A percentile compares a stretch with the other conserved stretches of the same genome.
Conservation (phyloP, 2,888 invertebrate genomes). For the Andrena bicolor region DNA sequence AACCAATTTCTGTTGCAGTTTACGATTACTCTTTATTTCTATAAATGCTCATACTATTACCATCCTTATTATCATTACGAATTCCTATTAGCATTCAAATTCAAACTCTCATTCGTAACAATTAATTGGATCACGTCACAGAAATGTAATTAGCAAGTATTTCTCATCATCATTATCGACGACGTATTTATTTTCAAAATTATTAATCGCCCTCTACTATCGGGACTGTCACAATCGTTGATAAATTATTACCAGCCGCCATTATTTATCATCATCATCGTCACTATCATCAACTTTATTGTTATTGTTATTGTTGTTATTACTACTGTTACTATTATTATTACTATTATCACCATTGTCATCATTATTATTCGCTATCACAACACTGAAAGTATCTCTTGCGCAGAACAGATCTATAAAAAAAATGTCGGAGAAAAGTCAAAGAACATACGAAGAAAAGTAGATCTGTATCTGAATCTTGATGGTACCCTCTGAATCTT, state of each 20-base stretch:
- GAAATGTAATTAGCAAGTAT: conserved; percentile 28
- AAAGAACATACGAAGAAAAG: neutral
- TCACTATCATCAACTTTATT: conserved; percentile 33
- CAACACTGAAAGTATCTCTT: conserved; percentile 13
- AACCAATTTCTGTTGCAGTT: conserved; percentile 74
- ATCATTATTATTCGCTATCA: conserved; percentile 28
- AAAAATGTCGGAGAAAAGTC: conserved; percentile 16
- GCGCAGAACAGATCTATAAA: neutral
- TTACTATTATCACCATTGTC: conserved; percentile 48
- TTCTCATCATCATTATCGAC: conserved; percentile 22
- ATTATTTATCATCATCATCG: conserved; percentile 29
- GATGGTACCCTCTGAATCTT: conserved; percentile 42
- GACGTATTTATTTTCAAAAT: conserved; percentile 37
- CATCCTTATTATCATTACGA: conserved; percentile 56
- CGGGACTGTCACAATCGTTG: conserved; percentile 33
- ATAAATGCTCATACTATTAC: conserved; percentile 63
- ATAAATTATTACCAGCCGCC: conserved; percentile 42
- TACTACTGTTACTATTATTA: conserved; percentile 60
- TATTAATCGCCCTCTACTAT: conserved; percentile 30
- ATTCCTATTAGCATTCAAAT: conserved; percentile 49
- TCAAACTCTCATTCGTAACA: conserved; percentile 23
- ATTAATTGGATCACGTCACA: neutral
- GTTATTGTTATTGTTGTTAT: conserved; percentile 50
- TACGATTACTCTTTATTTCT: conserved; percentile 73
- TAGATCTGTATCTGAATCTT: conserved; percentile 24